A percentile compares a stretch with the other conserved stretches of the same genome.
phyloP scores from a whole-genome alignment of 2,797 vertebrate genomes.

The Liasis olivaceus region DNA sequence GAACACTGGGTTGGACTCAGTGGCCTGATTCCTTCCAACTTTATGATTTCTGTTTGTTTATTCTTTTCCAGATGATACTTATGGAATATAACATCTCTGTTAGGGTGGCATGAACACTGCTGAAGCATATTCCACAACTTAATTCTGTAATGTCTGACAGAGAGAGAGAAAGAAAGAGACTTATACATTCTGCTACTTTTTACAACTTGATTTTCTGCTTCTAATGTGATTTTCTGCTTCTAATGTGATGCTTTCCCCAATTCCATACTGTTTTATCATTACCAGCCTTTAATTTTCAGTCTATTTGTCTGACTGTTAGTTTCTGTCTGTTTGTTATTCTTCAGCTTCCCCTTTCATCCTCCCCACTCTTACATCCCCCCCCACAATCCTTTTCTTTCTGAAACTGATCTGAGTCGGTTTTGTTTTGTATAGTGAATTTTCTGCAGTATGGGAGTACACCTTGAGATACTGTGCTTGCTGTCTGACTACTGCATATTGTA shows the following conservation, averaged over 20 bases:
- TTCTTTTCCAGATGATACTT: not conserved
- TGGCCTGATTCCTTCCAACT: not conserved
- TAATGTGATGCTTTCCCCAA: not conserved
- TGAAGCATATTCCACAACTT: not conserved
- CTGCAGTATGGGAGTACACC: not conserved
- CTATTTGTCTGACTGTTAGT: not conserved
- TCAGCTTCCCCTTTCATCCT: not conserved
- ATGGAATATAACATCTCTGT: not conserved
- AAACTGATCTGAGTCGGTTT: not conserved
- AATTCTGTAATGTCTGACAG: not conserved
- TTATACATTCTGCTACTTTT: not conserved
- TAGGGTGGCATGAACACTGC: not conserved
- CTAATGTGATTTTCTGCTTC: not conserved
- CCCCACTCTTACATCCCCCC: not conserved
- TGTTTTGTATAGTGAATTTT: not conserved
- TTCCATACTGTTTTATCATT: not conserved
- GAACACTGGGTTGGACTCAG: not conserved
- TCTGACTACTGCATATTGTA: not conserved
- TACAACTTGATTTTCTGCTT: not conserved
- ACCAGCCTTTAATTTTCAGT: not conserved
- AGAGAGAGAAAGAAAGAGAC: not conserved
- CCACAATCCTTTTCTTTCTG: too few relatives aligned
- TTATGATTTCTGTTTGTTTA: not conserved
- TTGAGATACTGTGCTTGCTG: not conserved
- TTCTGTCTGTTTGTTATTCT: not conserved